Conservation (phyloP, 2,888 invertebrate species). For the Parasteatoda lunata region DNA sequence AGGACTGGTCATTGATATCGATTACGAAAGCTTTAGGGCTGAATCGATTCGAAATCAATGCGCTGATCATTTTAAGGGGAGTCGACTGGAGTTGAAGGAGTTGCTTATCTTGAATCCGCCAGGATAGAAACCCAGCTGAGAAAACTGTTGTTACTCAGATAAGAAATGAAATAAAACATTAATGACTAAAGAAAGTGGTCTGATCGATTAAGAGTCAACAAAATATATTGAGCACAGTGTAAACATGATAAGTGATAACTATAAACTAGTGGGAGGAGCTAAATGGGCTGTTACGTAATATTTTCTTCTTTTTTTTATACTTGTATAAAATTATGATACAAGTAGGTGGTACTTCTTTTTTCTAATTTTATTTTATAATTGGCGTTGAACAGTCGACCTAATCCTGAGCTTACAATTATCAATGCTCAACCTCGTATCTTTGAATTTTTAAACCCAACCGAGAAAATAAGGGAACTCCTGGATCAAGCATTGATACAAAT, state of each 20-base stretch:
- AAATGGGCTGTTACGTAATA: background rate
- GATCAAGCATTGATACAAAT: too few species aligned
- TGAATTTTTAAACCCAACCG: too few species aligned
- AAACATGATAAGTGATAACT: background rate
- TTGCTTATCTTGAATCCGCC: slow-evolving; percentile 31
- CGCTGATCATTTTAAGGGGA: slow-evolving; percentile 12
- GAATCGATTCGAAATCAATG: slow-evolving; percentile 43
- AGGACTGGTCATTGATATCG: slow-evolving; percentile 9
- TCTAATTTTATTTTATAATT: too few species aligned
- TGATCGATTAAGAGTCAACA: background rate
- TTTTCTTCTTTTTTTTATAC: background rate
- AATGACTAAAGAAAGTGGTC: background rate
- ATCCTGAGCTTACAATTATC: too few species aligned
- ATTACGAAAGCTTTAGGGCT: slow-evolving; percentile 19
- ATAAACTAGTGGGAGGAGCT: background rate
- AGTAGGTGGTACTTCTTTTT: too few species aligned
- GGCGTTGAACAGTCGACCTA: too few species aligned
- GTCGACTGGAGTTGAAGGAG: background rate
- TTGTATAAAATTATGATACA: background rate
- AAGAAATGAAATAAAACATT: background rate
- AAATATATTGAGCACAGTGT: background rate
- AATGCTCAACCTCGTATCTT: too few species aligned
- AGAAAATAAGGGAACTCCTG: too few species aligned
- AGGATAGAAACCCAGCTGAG: background rate
- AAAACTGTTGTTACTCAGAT: background rate